These are phyloP conservation scores for Ormyrus nitidulus DNA, from an alignment of 2,888 invertebrate species.

Conservation along the genomic window DNA sequence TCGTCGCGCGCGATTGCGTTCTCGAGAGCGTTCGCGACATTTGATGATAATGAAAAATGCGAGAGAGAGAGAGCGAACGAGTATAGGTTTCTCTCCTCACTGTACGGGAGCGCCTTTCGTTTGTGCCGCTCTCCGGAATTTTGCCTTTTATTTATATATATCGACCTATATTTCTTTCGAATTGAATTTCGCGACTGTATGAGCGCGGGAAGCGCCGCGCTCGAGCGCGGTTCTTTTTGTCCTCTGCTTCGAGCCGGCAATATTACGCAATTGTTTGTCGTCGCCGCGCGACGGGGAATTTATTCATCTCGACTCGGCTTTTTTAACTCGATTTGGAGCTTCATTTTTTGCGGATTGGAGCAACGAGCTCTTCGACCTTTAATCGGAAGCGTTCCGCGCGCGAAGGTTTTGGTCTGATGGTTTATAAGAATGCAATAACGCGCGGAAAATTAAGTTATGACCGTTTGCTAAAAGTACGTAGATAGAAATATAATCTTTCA, in stretches of 20 bases:
- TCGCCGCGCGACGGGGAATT: too few species aligned
- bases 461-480: too few species aligned
- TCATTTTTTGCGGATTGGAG: too few species aligned
- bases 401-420: too few species aligned
- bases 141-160: conserved; percentile 34
- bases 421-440: too few species aligned
- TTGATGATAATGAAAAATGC: conserved; percentile 50
- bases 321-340: too few species aligned
- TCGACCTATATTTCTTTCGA: conserved; percentile 23
- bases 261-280: neutral
- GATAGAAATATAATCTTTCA: too few species aligned
- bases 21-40: conserved; percentile 36
- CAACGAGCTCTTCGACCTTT: too few species aligned
- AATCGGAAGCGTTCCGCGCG: too few species aligned
- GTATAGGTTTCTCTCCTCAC: neutral
- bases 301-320: too few species aligned
- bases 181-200: conserved; percentile 20
- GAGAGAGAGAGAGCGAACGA: neutral
- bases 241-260: neutral
- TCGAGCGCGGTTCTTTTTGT: conserved; percentile 4
- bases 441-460: too few species aligned
- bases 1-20: conserved; percentile 19
- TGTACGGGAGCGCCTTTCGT: conserved; percentile 1
- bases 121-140: neutral
- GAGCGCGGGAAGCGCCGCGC: conserved; percentile 14